Conservation (phyloP, 2,797 vertebrate genomes). For the Anniella stebbinsi region DNA sequence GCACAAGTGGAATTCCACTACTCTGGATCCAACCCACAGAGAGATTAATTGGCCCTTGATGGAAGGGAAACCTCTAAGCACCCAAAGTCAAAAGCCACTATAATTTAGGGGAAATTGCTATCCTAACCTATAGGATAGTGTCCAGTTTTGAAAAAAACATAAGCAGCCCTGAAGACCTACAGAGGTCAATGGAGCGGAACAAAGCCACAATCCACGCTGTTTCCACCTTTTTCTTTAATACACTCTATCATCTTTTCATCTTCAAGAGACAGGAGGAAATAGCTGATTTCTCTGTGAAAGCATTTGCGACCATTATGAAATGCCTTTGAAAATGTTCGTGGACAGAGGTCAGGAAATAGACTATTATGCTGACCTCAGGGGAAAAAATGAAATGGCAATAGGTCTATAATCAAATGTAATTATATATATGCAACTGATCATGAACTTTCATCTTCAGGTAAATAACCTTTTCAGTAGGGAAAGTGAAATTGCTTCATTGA, state of each 20-base stretch:
- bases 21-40: neutral
- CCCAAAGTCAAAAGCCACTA: neutral
- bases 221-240: conserved; percentile 17
- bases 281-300: conserved; percentile 50
- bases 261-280: conserved; percentile 36
- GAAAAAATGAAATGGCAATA: conserved; percentile 78
- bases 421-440: conserved; percentile 78
- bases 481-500: conserved; percentile 79
- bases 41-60: neutral
- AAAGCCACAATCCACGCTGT: neutral
- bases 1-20: neutral
- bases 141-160: neutral
- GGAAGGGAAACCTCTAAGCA: neutral
- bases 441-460: conserved; percentile 81
- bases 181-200: neutral
- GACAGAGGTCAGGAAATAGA: conserved; percentile 74
- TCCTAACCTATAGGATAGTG: neutral
- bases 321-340: conserved; percentile 69
- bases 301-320: conserved; percentile 63
- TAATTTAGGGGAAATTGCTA: neutral
- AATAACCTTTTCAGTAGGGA: conserved; percentile 78
- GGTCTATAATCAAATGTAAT: conserved; percentile 79
- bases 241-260: conserved; percentile 29
- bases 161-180: neutral
- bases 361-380: conserved; percentile 71